A percentile compares a stretch with the other conserved stretches of the same genome.
Conservation (phyloP, 2,888 invertebrate species). For the Frankliniella fusca region DNA sequence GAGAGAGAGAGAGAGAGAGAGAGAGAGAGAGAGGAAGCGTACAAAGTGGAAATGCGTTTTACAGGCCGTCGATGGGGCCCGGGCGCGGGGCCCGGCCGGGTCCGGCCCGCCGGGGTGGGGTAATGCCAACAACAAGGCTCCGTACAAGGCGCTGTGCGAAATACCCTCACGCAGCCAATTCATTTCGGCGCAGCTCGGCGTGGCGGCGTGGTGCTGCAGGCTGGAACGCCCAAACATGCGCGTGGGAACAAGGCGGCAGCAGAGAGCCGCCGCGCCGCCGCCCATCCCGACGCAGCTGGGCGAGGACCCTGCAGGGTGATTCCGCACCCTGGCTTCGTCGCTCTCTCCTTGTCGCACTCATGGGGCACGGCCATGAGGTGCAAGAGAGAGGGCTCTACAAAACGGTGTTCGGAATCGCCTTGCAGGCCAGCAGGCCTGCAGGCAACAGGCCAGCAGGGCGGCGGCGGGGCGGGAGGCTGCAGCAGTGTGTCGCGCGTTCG, state of each 20-base stretch:
- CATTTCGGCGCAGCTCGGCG: background rate
- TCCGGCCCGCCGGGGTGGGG: background rate
- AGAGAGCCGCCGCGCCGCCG: no score
- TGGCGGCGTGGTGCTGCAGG: background rate
- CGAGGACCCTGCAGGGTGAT: no score
- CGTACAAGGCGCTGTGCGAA: background rate
- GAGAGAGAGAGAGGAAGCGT: background rate
- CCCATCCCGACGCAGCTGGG: no score
- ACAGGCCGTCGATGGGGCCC: background rate
- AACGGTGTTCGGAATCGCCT: no score
- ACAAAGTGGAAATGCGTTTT: background rate
- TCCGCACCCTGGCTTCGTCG: no score
- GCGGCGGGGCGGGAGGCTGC: no score
- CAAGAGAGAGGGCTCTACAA: no score
- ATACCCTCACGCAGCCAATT: background rate
- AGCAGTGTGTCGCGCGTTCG: background rate
- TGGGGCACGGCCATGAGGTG: no score
- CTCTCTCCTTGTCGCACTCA: no score
- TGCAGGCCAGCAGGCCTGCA: background rate
- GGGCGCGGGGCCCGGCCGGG: background rate
- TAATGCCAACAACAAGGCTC: conserved; percentile 20
- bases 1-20: background rate
- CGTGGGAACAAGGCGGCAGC: conserved; percentile 5
- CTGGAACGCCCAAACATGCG: background rate
- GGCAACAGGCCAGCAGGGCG: background rate